Base-by-base conservation (phyloP, 2,797 vertebrate species). In the Channa striata region DNA sequence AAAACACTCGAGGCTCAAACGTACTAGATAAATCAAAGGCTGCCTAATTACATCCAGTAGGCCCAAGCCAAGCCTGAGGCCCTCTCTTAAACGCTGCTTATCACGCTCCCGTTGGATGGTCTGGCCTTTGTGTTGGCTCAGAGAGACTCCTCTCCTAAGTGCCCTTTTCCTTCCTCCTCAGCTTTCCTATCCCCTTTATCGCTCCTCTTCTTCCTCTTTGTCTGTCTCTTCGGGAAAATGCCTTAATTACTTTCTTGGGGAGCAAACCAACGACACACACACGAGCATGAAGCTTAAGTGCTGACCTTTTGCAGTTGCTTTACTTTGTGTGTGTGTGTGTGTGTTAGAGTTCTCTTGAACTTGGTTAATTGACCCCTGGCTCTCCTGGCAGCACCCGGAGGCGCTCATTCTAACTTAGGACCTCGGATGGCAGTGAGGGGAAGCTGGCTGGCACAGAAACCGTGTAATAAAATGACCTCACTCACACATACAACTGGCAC, bases 221-320 rank as follows among this genome's bases (percentile, higher is more conserved):
- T 80, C 39, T 56, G 16, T 57, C 25, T 66, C n/a, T 54, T 34
- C 25, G 65, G 64, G 74, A 65, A 60, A 57, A 40, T 44, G 49
- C 23, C 71, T 73, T 79, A 71, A 86, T 85, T 78, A 82, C 56
- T 68, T 76, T 76, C 71, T 78, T 75, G 76, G 54, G 75, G 84
- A 69, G 16, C 48, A 64, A 54, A 72, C 72, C 4, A 51, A 39
- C 49, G 17, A 43, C 43, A 54, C 43, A 54, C 54, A 57, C 34
- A 16, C 21, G 37, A 44, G 51, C 62, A 21, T 34, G 8, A 19
- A 52, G 33, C 34, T 44, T 9, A n/a, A 63, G 21, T 66, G 36
- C 50, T 51, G 39, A 56, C 20, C n/a, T 40, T 58, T 16, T 4
- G 17, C 21, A 34, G 42, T 44, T 60, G 57, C 69, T 56, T 30